Base-by-base conservation (phyloP, 2,797 vertebrate genomes). In the Fundulus diaphanus region DNA sequence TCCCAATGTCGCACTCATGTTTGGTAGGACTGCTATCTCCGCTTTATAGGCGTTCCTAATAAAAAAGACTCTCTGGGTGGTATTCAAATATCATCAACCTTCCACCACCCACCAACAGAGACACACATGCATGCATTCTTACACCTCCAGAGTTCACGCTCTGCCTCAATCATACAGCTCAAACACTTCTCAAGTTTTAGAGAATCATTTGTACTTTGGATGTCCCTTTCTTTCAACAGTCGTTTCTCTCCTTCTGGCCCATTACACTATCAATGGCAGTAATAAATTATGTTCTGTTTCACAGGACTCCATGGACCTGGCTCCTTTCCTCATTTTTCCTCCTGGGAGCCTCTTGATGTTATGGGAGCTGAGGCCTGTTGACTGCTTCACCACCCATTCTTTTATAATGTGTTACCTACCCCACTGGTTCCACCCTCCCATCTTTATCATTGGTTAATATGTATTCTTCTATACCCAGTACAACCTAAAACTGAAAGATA, bases 351-450 rank as follows among this genome's bases (percentile, higher is more conserved):
- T 71, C 87, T 89, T 90, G 90, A 91, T 81, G 86, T 90, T 90
- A 76, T 78, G 83, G 85, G 87, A 92, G 89, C 86, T 70, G 79
- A 83, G 84, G 90, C 85, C 90, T 90, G 88, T 90, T 92, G 91
- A 90, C 85, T 90, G 52, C 76, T 82, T 85, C 78, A 77, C 81
- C 82, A 83, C 83, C 86, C 76, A 73, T 83, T 79, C 76, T 81
- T 86, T 86, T 80, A 81, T 82, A 86, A 92, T 82, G 76, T 80
- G 71, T 82, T 82, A 82, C 83, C 85, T 84, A 73, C 82, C 82
- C 77, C 81, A 83, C 87, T 90, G 87, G 90, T 90, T 83, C 75
- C 35, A 8, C 83, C 83, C 78, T 59, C 74, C 74, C 67, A 77
- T 75, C 67, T 90, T 88, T 90, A 90, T 89, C 83, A 75, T 35